Percentiles rank a stretch among this genome's conserved stretches.
Conservation (phyloP, 2,113 vertebrate species). For the Pycnonotus jocosus region DNA sequence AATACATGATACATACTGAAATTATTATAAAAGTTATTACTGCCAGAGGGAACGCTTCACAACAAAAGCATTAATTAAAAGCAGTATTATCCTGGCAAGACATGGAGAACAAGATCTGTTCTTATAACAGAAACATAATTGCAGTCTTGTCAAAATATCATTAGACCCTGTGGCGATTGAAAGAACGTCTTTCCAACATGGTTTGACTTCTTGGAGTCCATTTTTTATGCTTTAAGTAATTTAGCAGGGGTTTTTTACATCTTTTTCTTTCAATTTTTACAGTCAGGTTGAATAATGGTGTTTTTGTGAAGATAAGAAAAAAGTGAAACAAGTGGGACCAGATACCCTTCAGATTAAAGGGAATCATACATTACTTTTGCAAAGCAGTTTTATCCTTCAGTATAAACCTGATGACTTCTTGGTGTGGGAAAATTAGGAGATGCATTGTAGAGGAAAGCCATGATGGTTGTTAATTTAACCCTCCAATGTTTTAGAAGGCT, state of each 20-base stretch:
- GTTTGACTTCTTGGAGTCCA: neutral
- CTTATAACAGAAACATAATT: conserved; percentile 45
- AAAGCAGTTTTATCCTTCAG: neutral
- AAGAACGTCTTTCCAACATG: neutral
- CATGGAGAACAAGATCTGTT: conserved; percentile 11
- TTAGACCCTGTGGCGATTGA: conserved; percentile 14
- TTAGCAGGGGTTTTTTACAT: neutral
- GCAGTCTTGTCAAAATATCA: conserved; percentile 54
- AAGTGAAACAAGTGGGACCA: neutral
- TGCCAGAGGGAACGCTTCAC: conserved; percentile 19
- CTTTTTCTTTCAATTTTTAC: neutral
- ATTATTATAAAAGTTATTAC: conserved; percentile 44
- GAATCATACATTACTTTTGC: neutral
- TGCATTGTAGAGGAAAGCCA: neutral
- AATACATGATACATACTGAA: conserved; percentile 21
- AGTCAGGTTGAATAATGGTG: neutral
- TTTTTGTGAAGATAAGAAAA: neutral
- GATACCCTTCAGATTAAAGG: neutral
- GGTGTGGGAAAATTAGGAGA: neutral
- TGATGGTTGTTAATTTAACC: neutral
- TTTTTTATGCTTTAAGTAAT: neutral
- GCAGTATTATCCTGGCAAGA: conserved; percentile 32
- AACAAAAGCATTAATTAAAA: conserved; percentile 61
- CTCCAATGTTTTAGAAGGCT: neutral
- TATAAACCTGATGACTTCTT: neutral